Conservation (phyloP, 2,888 invertebrate species). For the Microctonus aethiopoides region DNA sequence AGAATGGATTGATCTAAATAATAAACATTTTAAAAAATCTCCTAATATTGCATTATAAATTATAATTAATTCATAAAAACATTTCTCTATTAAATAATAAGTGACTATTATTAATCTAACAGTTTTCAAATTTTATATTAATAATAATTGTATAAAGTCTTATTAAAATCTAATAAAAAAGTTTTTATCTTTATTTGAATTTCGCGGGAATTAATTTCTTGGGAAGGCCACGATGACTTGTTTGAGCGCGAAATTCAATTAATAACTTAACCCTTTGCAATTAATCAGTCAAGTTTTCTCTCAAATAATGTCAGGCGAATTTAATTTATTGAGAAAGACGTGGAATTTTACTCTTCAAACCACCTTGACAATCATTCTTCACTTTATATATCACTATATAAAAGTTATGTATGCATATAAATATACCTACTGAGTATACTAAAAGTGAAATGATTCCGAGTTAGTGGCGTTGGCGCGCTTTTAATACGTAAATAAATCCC, state of each 20-base stretch:
- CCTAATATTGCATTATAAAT: neutral
- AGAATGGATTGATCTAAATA: neutral
- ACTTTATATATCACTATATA: neutral
- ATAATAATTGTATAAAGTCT: no score
- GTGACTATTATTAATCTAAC: no score
- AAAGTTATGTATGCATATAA: neutral
- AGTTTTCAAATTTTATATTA: no score
- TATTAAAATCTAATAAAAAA: neutral
- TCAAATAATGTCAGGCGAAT: neutral
- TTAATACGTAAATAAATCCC: constrained; percentile 35
- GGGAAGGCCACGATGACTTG: neutral
- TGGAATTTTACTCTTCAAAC: neutral
- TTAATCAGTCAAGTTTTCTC: no score
- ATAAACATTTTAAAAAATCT: no score
- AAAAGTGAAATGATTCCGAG: constrained; percentile 14
- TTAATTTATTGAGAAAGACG: neutral
- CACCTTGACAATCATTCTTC: neutral
- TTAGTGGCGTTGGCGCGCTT: neutral
- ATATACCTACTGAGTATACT: neutral
- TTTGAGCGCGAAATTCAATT: neutral
- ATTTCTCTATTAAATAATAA: no score
- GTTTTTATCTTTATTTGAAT: neutral
- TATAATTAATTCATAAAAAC: no score
- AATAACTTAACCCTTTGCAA: no score
- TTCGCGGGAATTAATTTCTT: neutral